A percentile compares a stretch with the other conserved stretches of the same genome.
phyloP scores from a whole-genome alignment of 2,888 invertebrate genomes.

The Drosophila subquinaria region DNA sequence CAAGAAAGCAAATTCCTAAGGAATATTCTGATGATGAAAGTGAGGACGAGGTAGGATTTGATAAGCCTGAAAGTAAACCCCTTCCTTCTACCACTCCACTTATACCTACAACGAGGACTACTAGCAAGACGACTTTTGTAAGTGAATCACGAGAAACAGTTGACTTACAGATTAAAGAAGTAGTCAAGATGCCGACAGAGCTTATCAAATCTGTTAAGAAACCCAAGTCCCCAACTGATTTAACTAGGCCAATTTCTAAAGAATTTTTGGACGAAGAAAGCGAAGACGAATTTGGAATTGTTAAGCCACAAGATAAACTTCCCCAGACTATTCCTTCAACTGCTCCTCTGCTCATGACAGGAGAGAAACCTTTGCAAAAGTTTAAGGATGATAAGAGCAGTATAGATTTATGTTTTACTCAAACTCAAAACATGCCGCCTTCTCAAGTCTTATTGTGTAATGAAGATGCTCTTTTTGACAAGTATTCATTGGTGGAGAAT shows the following conservation, averaged over 20 bases:
- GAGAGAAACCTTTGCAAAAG: conserved; percentile 9
- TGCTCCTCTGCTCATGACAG: background rate
- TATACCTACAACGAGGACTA: background rate
- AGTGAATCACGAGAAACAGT: background rate
- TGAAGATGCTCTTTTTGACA: background rate
- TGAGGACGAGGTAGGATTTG: background rate
- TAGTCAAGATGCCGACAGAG: background rate
- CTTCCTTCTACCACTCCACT: background rate
- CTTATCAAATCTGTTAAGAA: conserved; percentile 4
- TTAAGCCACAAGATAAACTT: conserved; percentile 13
- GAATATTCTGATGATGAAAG: conserved; percentile 7
- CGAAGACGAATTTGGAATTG: conserved; percentile 8
- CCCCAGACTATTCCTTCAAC: background rate
- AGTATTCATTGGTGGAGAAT: background rate
- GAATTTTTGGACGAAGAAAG: conserved; percentile 7
- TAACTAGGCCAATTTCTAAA: background rate
- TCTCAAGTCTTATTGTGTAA: background rate
- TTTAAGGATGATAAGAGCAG: too few relatives aligned
- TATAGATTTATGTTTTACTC: too few relatives aligned
- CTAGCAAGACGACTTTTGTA: background rate
- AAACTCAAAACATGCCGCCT: background rate
- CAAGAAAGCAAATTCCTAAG: background rate
- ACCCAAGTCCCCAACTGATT: background rate
- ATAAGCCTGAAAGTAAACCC: background rate
- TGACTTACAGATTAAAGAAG: background rate